Conservation (phyloP, 2,888 invertebrate genomes). For the Agrotis puta region DNA sequence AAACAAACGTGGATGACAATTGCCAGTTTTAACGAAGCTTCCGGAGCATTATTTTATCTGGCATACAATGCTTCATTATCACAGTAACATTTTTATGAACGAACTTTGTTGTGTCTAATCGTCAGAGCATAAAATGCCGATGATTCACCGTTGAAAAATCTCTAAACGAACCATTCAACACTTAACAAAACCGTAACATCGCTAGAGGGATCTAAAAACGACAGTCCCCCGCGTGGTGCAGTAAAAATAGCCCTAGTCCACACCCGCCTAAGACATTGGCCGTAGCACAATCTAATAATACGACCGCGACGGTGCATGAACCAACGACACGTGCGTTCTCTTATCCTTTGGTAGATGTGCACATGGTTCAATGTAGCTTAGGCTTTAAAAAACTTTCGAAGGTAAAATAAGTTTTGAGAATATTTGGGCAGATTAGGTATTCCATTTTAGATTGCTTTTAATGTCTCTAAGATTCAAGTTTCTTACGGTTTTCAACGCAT, state of each 20-base stretch:
- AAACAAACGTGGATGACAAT: not conserved
- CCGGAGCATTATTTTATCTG: not conserved
- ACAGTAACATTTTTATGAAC: slow-evolving; percentile 1
- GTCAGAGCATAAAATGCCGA: not conserved
- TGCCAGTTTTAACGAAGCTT: not conserved
- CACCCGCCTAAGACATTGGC: slow-evolving; percentile 72
- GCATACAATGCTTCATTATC: not conserved
- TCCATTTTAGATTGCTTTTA: not conserved
- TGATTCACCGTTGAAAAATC: slow-evolving; percentile 21
- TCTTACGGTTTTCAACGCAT: not conserved
- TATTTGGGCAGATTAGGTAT: not conserved
- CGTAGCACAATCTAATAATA: slow-evolving; percentile 69
- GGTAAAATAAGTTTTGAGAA: not conserved
- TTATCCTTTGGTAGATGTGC: slow-evolving; percentile 45
- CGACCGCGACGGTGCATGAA: slow-evolving; percentile 66
- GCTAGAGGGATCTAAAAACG: slow-evolving; percentile 64
- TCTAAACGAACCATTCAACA: slow-evolving; percentile 30
- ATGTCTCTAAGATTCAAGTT: not conserved
- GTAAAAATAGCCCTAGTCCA: slow-evolving; percentile 66
- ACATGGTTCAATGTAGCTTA: slow-evolving; percentile 34
- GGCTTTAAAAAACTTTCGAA: not conserved
- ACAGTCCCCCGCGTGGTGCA: slow-evolving; percentile 69
- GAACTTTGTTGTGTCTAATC: not conserved
- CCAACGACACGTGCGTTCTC: slow-evolving; percentile 65
- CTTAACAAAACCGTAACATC: slow-evolving; percentile 46